Evolutionary conservation across 2,797 vertebrate species (phyloP).

Genomic region (Diglossa cyanea): DNA sequence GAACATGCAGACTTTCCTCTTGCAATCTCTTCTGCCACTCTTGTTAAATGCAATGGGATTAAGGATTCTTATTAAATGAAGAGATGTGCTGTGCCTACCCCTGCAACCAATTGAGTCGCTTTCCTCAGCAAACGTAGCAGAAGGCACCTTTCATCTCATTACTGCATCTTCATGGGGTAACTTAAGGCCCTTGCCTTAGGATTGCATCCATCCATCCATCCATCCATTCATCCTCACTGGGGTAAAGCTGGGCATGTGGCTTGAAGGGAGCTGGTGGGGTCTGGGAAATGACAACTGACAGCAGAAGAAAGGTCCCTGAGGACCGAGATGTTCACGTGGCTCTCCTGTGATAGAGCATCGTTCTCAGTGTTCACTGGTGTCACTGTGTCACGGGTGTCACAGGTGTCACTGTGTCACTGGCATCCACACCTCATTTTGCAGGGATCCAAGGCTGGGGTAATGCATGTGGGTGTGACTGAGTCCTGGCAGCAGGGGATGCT

Average conservation of each 20-base stretch:
- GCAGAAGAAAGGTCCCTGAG: not conserved
- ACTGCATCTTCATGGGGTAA: not conserved
- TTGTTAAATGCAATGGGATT: not conserved
- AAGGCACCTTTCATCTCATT: constrained; percentile 61
- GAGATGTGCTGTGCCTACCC: not conserved
- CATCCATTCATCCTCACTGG: not conserved
- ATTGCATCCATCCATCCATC: not conserved
- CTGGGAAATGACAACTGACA: not conserved
- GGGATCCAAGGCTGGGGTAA: not conserved
- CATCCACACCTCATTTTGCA: not conserved
- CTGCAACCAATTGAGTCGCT: not conserved
- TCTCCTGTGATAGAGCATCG: not conserved
- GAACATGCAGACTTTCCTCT: not conserved
- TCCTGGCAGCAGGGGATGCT: not conserved
- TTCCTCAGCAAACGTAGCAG: not conserved
- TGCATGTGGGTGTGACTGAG: not conserved
- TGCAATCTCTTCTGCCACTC: not conserved
- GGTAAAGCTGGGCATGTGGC: not conserved
- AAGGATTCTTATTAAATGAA: constrained; percentile 6
- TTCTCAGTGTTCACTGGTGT: not conserved
- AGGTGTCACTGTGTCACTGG: not conserved
- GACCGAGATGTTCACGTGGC: not conserved
- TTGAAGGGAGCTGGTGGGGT: not conserved
- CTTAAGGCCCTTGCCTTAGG: constrained; percentile 18
- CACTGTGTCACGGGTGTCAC: not conserved